Evolutionary conservation across 35 echinoderm and acorn worm species (phyloP).

Genomic region (Apostichopus parvimensis): DNA sequence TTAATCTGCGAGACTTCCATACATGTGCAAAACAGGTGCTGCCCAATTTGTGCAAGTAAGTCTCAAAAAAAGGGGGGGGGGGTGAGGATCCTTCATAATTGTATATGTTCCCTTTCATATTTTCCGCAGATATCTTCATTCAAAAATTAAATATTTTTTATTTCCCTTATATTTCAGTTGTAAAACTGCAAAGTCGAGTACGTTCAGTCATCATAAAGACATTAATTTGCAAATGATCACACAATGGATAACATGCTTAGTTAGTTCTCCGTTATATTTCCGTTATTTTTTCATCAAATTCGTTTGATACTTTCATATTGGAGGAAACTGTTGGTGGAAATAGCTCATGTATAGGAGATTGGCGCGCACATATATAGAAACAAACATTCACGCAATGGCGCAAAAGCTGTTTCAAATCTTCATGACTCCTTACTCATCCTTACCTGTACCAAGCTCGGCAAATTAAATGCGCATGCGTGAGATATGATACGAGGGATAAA

Average conservation of each 20-base stretch:
- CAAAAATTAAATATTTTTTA: too few species aligned
- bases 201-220: not conserved
- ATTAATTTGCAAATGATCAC: not conserved
- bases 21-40: slow-evolving; percentile 23
- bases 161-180: too few species aligned
- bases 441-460: too few species aligned
- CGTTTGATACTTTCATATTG: not conserved
- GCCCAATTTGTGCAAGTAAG: slow-evolving; percentile 48
- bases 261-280: too few species aligned
- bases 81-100: too few species aligned
- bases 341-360: not conserved
- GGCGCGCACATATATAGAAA: not conserved
- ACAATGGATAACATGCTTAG: too few species aligned
- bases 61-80: not conserved
- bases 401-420: not conserved
- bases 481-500: too few species aligned
- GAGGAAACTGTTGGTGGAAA: not conserved
- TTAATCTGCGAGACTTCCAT: not conserved
- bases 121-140: too few species aligned
- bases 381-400: not conserved
- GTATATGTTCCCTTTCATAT: too few species aligned
- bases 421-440: too few species aligned
- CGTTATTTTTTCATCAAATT: too few species aligned
- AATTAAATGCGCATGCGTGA: too few species aligned
- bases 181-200: not conserved